Evolutionary conservation across 2,888 invertebrate genomes (phyloP), one percentile per base, ranked within the genome.

Genomic region (Sisyra nigra): DNA sequence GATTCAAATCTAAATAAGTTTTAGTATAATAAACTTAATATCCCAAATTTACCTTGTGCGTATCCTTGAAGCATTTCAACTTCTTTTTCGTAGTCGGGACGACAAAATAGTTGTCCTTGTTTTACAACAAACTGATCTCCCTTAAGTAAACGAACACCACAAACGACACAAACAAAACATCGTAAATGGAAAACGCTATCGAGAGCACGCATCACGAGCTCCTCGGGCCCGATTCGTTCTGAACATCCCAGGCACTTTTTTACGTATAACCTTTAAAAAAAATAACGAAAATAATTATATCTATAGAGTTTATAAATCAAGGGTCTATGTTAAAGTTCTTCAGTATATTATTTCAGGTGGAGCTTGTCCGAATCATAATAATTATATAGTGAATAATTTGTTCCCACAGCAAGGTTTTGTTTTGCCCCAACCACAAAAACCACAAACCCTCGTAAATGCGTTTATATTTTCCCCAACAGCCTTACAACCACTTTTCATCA

Each of bases 91-190:
- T 81, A 85, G 65, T 87, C 85, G 44, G 76, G 72, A 47, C 81
- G 66, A 57, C 86, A 86, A 60, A 83, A 80, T 43, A 86, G 68
- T 57, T 84, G 83, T 35, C 74, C 81, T 70, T 67, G 80, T 68
- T 66, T 83, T 57, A 84, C 71, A 50, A 84, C 80, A 59, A 80
- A 87, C 58, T 85, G 77, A 58, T 87, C 85, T 18, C 85, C 83
- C 61, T 82, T 81, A 62, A 82, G 80, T 37, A 86, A 67, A 46
- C 76, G 69, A 17, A 73, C 72, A 2, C 82, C 79, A 57, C 86
- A 86, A 11, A 79, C 80, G 39, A 80, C 76, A 58, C 86, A 87
- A 40, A 75, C 71, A 61, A 86, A 87, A 61, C 86, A 87, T 52
- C 75, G 69, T 48, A 83, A 65, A 66, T 87, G 86, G 59, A 81